These are phyloP conservation scores for Acanthaster planci DNA, from an alignment of 35 echinoderm and acorn worm genomes.

Conservation along the genomic window DNA sequence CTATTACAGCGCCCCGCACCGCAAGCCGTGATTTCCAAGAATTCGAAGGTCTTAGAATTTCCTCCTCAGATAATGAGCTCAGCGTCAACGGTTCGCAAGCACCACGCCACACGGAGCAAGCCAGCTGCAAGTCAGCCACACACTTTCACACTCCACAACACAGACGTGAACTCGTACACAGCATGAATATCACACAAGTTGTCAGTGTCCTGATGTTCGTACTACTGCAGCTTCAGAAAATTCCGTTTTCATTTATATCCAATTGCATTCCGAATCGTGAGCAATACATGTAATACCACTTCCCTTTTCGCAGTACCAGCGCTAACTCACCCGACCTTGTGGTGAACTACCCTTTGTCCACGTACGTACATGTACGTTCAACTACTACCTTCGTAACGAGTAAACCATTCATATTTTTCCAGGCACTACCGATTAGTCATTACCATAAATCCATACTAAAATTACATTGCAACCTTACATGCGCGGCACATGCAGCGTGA, in stretches of 20 bases:
- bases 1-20: background rate
- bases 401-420: slow-evolving; percentile 16
- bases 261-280: background rate
- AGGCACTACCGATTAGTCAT: background rate
- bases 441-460: slow-evolving; percentile 1
- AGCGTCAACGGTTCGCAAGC: background rate
- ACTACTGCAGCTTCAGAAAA: background rate
- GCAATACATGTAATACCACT: slow-evolving; percentile 7
- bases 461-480: background rate
- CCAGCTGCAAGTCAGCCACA: background rate
- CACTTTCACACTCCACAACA: background rate
- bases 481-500: background rate
- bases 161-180: too few species aligned
- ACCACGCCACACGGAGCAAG: background rate
- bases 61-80: slow-evolving; percentile 14
- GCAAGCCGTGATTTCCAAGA: slow-evolving; percentile 17
- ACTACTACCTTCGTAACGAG: background rate
- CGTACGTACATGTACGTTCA: background rate
- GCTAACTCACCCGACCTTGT: background rate
- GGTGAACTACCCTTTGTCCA: background rate
- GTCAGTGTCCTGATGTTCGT: background rate
- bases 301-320: background rate
- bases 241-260: background rate
- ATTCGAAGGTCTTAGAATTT: slow-evolving; percentile 21
- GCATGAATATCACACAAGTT: background rate